Evolutionary conservation across 2,113 vertebrate genomes (phyloP), one percentile per base, ranked within the genome.

Genomic region (Psilopsiagon aurifrons): DNA sequence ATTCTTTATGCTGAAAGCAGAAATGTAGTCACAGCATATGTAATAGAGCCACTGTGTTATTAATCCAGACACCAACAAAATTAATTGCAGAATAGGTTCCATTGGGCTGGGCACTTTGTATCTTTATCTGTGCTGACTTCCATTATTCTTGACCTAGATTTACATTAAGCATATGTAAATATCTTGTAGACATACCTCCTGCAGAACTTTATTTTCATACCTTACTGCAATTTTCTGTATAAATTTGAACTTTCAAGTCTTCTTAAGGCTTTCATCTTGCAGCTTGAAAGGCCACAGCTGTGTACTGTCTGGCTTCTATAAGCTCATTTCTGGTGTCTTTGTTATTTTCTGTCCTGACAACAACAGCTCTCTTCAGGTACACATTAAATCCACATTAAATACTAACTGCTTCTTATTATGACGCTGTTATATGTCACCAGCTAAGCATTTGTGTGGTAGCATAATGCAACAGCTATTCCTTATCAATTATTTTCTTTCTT

Each of bases 381-480:
- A 8, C 8, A 6, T 75, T 64, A 83, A 78, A 54, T 44, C 31
- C n/a, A 13, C 24, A 23, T 39, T 75, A 88, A 78, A 92, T 71
- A 67, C 22, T 63, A 52, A 16, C 27, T 70, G 47, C 28, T 52
- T 44, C 4, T 52, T 83, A 33, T 74, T 75, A 9, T 62, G 66
- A 62, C 9, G 4, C 8, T 67, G 19, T 71, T 76, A 7, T 0
- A 0, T 41, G 37, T 25, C 71, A 23, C 47, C 54, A 51, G 29
- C 43, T 69, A 66, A 80, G 52, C 35, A 17, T 75, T 87, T 75
- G 17, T 52, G 18, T 82, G 60, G 51, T 43, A 82, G 49, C 12
- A 41, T 44, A 1, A n/a, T 35, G 43, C 39, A 67, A 67, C 71
- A 89, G 37, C 39, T 87, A 18, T 90, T 85, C 18, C 16, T 73